A percentile compares a stretch with the other conserved stretches of the same genome.
phyloP scores from a whole-genome alignment of 2,888 invertebrate genomes.

The Drosophila gaucha region DNA sequence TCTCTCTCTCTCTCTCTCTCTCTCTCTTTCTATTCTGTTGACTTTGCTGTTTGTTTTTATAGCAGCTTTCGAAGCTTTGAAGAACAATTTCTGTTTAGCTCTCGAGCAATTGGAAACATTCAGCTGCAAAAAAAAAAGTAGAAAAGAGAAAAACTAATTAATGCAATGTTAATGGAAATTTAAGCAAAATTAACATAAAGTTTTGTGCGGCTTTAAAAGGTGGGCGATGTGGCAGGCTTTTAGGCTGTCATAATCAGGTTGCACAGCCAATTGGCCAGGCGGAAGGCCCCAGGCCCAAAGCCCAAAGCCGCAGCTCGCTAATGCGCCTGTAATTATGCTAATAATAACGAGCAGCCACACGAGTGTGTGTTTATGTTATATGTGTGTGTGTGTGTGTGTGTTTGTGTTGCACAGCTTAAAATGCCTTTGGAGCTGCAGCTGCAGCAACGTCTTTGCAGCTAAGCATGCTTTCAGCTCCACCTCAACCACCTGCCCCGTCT shows the following conservation, averaged over 20 bases:
- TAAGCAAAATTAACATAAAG: slow-evolving; percentile 17
- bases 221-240: slow-evolving; percentile 35
- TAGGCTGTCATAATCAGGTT: slow-evolving; percentile 62
- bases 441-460: slow-evolving; percentile 45
- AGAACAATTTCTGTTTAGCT: not conserved
- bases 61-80: too few relatives aligned
- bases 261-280: slow-evolving; percentile 55
- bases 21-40: slow-evolving; percentile 11
- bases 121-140: slow-evolving; percentile 49
- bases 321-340: slow-evolving; percentile 80
- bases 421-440: slow-evolving; percentile 46
- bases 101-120: slow-evolving; percentile 14
- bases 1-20: not conserved
- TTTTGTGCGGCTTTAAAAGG: not conserved
- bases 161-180: slow-evolving; percentile 64
- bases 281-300: slow-evolving; percentile 42
- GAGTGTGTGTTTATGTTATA: slow-evolving; percentile 7
- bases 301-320: slow-evolving; percentile 58
- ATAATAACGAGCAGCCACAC: slow-evolving; percentile 69
- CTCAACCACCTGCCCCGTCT: not conserved
- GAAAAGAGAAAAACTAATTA: slow-evolving; percentile 66
- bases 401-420: slow-evolving; percentile 37
- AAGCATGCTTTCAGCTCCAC: slow-evolving; percentile 44
- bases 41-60: slow-evolving; percentile 50
- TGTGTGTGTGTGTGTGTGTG: slow-evolving; percentile 1